Base-by-base conservation (phyloP, 2,113 vertebrate genomes). In the Macaca mulatta region DNA sequence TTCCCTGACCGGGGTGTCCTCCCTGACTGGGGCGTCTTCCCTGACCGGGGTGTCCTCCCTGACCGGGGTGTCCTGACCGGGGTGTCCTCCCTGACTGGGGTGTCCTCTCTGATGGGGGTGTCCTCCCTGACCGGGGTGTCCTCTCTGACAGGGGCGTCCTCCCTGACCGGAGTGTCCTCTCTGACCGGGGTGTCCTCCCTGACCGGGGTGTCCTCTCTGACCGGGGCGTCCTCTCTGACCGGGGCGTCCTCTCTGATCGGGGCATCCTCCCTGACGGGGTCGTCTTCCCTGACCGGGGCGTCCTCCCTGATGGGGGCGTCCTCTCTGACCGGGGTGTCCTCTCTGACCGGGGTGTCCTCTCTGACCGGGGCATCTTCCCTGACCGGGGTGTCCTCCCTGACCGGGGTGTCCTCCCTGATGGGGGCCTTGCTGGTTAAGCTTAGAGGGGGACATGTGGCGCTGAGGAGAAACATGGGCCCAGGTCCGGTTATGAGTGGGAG, bases 51-150 rank as follows among this genome's bases (percentile, higher is more conserved):
- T 0, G 14, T 50, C 48, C 13, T 14, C 48, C 13, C 3, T 50
- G 48, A 50, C 48, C 3, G 0, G 0, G 3, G 48, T 1, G 13
- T 50, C 48, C 12, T 50, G 48, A 50, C 3, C 13, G 0, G 13
- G 48, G 12, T 0, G 0, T 50, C 50, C 3, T 50, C 3, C 3
- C 13, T 50, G 50, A 50, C 13, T 0, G 1, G 48, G 13, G 50
- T 0, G 50, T 50, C 50, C 0, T 14, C 50, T 0, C 50, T 50
- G 50, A 50, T 13, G 0, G 3, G 1, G 50, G 50, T 1, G 3
- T 50, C 48, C 13, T 50, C 3, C 3, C 50, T 50, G 50, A 50
- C 50, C 13, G 13, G 43, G 43, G 40, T 1, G 40, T 43, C 40
- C 40, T 43, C 43, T 0, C 3, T 50, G 5, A 43, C 40, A 1